Base-by-base conservation (phyloP, 2,888 invertebrate species). In the Cosmopolites sordidus region DNA sequence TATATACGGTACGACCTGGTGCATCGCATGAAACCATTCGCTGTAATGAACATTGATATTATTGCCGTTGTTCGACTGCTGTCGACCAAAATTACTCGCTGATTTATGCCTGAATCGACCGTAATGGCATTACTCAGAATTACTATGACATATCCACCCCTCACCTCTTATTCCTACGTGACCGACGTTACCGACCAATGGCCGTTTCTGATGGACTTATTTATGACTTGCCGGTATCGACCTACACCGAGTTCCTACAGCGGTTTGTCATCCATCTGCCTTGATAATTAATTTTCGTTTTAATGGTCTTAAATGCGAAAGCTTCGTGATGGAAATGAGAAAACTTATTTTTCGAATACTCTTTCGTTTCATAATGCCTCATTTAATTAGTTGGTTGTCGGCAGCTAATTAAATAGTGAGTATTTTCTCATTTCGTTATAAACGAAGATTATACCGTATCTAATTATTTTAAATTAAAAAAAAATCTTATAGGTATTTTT, bases 51-150 rank as follows among this genome's bases (percentile, higher is more conserved):
- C 71, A 71, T 69, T 70, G 71, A 72, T 72, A 71, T 68, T 71
- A 69, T 68, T 70, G 70, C 70, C 62, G 59, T 22, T 62, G 68
- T 60, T 66, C 67, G 71, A 70, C 69, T 71, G 70, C 71, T 70
- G 69, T 67, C 60, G 66, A 66, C 68, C 67, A 69, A 72, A 71
- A 72, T 72, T 73, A 73, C 66, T 60, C 64, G 62, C 61, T 72
- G 72, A 73, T 73, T 73, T 73, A 73, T 70, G 50, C 38, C 38
- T 66, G 63, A 63, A 22, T 22, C 64, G 66, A 63, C 63, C 49
- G 22, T 63, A 64, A 68, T 64, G 62, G 69, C 71, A 73, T 73
- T 72, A 72, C 64, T 73, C 72, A 71, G 70, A 72, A 73, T 73
- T 72, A 73, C 70, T 71, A 70, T 71, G 70, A 69, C 70, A 68